Evolutionary conservation across 1,140 invertebrate species (phyloP).

Genomic region (Elysia chlorotica): DNA sequence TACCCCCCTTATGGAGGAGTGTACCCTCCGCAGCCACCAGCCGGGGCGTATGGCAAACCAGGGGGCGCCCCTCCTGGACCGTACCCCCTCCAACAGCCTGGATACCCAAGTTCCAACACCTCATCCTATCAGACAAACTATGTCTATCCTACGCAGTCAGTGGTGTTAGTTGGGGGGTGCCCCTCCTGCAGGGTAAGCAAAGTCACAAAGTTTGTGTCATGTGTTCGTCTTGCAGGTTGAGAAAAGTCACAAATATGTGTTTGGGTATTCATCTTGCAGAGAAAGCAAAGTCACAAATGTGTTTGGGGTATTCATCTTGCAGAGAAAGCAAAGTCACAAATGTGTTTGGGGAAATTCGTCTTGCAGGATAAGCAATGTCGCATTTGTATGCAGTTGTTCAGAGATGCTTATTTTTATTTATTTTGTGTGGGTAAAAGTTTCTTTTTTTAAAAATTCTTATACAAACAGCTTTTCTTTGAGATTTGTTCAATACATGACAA

Average conservation of each 20-base stretch:
- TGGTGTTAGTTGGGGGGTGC: constrained; percentile 78
- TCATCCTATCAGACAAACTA: constrained; percentile 20
- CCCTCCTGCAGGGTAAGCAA: constrained; percentile 80
- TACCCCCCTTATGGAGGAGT: constrained; percentile 14
- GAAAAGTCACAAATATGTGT: no score
- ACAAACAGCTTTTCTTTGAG: neutral
- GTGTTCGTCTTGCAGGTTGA: no score
- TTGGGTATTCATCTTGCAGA: no score
- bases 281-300: no score
- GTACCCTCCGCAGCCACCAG: constrained; percentile 16
- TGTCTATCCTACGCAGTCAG: constrained; percentile 64
- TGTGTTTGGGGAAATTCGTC: no score
- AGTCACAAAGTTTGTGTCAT: no score
- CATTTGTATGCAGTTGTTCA: neutral
- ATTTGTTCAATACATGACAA: neutral
- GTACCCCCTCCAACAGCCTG: constrained; percentile 23
- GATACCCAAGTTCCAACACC: constrained; percentile 25
- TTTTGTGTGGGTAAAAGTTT: neutral
- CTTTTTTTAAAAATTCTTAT: neutral
- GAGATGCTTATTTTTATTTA: neutral
- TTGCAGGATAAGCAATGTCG: no score
- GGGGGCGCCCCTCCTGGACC: neutral
- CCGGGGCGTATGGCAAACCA: neutral
- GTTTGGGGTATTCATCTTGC: no score
- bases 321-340: no score